Evolutionary conservation across 1,140 invertebrate genomes (phyloP).

Genomic region (Copidosoma floridanum): DNA sequence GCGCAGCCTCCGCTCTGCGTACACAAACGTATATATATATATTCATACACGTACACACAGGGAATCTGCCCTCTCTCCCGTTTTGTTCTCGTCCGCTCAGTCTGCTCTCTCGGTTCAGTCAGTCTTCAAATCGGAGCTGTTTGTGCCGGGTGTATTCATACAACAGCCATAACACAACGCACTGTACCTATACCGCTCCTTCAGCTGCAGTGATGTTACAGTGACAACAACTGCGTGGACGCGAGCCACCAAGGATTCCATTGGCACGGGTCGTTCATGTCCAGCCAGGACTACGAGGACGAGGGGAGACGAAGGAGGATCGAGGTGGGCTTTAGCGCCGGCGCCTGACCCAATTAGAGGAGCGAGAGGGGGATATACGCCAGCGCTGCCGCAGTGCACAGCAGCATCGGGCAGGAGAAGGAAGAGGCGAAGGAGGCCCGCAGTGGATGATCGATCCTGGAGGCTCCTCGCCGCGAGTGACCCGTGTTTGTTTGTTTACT

Average conservation of each 20-base stretch:
- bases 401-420: not conserved
- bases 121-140: too few species aligned
- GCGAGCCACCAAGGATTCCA: slow-evolving; percentile 1
- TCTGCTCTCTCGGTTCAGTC: too few species aligned
- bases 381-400: not conserved
- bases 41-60: not conserved
- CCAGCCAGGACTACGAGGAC: not conserved
- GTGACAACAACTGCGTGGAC: not conserved
- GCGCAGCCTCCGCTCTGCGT: too few species aligned
- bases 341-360: not conserved
- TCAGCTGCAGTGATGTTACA: too few species aligned
- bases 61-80: too few species aligned
- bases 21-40: not conserved
- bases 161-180: too few species aligned
- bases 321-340: not conserved
- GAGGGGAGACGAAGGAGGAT: not conserved
- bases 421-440: too few species aligned
- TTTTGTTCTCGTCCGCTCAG: too few species aligned
- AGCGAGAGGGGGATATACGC: not conserved
- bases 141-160: too few species aligned
- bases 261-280: slow-evolving; percentile 3
- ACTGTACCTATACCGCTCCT: too few species aligned
- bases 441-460: not conserved
- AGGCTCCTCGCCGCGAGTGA: not conserved
- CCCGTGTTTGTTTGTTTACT: too few species aligned